A percentile compares a stretch with the other conserved stretches of the same genome.
Evolutionary conservation across 2,888 invertebrate genomes (phyloP).

Genomic region (Morinoia aosen): DNA sequence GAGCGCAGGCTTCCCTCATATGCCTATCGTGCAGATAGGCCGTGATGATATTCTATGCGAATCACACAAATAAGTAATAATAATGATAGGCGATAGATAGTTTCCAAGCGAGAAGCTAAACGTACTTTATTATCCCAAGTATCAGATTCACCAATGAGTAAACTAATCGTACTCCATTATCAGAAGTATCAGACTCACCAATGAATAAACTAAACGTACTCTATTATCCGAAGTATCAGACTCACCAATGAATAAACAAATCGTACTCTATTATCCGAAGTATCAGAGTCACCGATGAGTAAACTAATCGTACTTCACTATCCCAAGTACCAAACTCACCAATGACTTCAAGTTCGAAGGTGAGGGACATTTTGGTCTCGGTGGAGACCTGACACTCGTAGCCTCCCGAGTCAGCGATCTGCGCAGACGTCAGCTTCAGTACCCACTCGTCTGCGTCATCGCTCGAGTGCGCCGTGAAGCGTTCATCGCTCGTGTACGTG

Average conservation of each 20-base stretch:
- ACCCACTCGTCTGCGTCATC: conserved; percentile 57
- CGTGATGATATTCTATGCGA: background rate
- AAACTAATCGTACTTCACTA: background rate
- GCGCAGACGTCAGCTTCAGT: conserved; percentile 53
- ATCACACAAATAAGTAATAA: no score
- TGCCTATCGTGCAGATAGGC: background rate
- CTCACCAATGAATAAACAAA: no score
- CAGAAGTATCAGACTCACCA: background rate
- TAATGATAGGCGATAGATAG: no score
- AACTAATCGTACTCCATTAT: background rate
- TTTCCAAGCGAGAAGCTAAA: background rate
- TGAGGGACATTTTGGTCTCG: conserved; percentile 58
- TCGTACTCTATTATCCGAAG: no score
- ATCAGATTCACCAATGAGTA: background rate
- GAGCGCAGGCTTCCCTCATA: no score
- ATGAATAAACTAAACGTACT: no score
- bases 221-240: no score
- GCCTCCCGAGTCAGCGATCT: conserved; percentile 56
- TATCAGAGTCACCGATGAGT: no score
- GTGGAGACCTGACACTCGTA: conserved; percentile 62
- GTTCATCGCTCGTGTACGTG: conserved; percentile 58
- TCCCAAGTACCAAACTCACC: background rate
- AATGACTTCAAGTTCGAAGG: conserved; percentile 56
- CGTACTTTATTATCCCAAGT: background rate
- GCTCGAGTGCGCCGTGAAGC: conserved; percentile 57